These are phyloP conservation scores for Dorcus parallelipipedus DNA, from an alignment of 2,888 invertebrate species.

Conservation along the genomic window DNA sequence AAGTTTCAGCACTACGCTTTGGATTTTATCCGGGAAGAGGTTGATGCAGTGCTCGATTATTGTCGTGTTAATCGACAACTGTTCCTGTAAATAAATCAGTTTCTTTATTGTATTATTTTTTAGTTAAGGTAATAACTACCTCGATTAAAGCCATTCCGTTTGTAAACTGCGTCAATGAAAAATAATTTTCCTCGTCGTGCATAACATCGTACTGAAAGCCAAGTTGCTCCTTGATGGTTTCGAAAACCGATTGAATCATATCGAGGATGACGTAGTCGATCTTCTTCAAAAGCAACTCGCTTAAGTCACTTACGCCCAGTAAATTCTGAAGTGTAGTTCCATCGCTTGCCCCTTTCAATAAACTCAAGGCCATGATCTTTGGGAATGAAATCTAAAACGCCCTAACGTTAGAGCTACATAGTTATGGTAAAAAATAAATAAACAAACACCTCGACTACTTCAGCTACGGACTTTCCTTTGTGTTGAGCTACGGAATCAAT, in stretches of 20 bases:
- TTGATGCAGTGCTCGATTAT: conserved; percentile 23
- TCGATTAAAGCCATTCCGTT: conserved; percentile 51
- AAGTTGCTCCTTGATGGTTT: conserved; percentile 37
- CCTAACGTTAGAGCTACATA: no score
- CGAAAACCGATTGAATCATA: conserved; percentile 44
- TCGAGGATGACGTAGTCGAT: conserved; percentile 47
- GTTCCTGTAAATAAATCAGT: conserved; percentile 4
- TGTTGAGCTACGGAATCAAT: conserved; percentile 36
- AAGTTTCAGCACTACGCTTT: conserved; percentile 54
- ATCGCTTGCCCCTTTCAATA: neutral
- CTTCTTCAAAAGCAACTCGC: conserved; percentile 45
- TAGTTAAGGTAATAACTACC: conserved; percentile 27
- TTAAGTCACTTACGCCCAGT: neutral
- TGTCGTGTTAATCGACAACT: conserved; percentile 7
- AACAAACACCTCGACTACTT: conserved; percentile 39
- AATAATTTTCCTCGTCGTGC: conserved; percentile 46
- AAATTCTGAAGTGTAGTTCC: neutral
- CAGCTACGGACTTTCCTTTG: conserved; percentile 29
- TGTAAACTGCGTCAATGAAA: conserved; percentile 45
- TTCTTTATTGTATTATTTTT: neutral
- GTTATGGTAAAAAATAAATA: neutral
- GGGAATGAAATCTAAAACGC: no score
- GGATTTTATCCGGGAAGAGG: conserved; percentile 52
- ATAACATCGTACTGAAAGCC: conserved; percentile 41
- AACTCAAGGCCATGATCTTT: no score